Evolutionary conservation across 2,888 invertebrate species (phyloP), one percentile per base, ranked within the genome.

Genomic region (Agriotes lineatus): DNA sequence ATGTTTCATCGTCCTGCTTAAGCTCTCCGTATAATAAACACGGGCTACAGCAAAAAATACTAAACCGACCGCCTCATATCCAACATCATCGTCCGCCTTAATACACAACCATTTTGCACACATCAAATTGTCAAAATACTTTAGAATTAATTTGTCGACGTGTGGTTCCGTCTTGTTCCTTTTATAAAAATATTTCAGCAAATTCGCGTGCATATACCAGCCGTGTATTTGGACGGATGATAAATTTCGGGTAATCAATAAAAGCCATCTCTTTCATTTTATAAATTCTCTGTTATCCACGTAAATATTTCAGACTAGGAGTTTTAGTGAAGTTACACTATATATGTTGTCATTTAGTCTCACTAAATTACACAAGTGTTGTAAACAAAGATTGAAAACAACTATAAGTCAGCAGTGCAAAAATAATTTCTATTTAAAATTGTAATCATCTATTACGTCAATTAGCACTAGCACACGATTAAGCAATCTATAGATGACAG

Each of bases 1-100:
- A 63, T 67, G 67, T 74, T 69, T 71, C 71, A 61, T 72, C 69
- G 66, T 71, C 57, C 63, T 57, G 48, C 33, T 68, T 64, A 50
- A 59, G 62, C 52, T 52, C 20, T 42, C 16, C 56, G 37, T 39
- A 22, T 39, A 56, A 39, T 56, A 56, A 56, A 56, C 56, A 56
- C 52, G 33, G 12, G 7, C 19, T 6, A 10, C 56, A 20, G 56
- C 12, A 56, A 52, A 56, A 56, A 56, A 56, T 39, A 39, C 56
- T 35, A 52, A 52, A 52, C 33, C 33, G 33, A 48, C 52, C 52
- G 30, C 12, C 52, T 30, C 52, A 52, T 52, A 52, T 33, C 14
- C 33, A 52, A 52, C 52, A 52, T 52, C 52, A 52, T 52, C 52
- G 22, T 52, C 56, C 39, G 56, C 22, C 39, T 56, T 39, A 52